Conservation (phyloP, 2,113 vertebrate genomes). For the Thunnus thynnus region DNA sequence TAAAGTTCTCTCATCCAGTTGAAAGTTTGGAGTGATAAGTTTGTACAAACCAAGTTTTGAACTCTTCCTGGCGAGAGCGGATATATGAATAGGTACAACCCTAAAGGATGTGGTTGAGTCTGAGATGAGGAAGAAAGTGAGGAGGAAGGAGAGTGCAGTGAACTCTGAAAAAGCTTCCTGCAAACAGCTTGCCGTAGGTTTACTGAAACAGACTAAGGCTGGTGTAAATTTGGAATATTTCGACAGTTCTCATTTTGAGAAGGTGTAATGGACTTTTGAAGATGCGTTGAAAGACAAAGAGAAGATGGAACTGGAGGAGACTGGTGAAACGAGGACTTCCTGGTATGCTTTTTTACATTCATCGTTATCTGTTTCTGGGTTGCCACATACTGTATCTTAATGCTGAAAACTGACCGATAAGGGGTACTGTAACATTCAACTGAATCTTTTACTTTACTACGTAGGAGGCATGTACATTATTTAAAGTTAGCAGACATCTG, state of each 20-base stretch:
- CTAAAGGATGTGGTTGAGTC: slow-evolving; percentile 85
- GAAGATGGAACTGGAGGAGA: slow-evolving; percentile 82
- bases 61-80: slow-evolving; percentile 39
- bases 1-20: neutral
- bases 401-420: neutral
- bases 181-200: slow-evolving; percentile 26
- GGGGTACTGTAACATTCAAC: no score
- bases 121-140: slow-evolving; percentile 79
- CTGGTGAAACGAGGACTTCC: slow-evolving; percentile 73
- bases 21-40: neutral
- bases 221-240: slow-evolving; percentile 31
- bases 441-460: neutral
- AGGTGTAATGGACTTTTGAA: slow-evolving; percentile 14
- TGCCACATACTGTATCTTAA: neutral
- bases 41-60: neutral
- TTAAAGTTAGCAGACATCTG: neutral
- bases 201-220: neutral
- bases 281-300: slow-evolving; percentile 72
- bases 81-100: slow-evolving; percentile 64
- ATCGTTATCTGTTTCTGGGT: neutral
- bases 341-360: slow-evolving; percentile 68
- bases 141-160: slow-evolving; percentile 66
- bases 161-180: slow-evolving; percentile 48
- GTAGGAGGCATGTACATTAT: neutral
- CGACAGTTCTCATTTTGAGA: slow-evolving; percentile 5